Percentiles rank a stretch among this genome's conserved stretches.
Evolutionary conservation across 1,140 invertebrate genomes (phyloP).

Genomic region (Helicoverpa armigera): DNA sequence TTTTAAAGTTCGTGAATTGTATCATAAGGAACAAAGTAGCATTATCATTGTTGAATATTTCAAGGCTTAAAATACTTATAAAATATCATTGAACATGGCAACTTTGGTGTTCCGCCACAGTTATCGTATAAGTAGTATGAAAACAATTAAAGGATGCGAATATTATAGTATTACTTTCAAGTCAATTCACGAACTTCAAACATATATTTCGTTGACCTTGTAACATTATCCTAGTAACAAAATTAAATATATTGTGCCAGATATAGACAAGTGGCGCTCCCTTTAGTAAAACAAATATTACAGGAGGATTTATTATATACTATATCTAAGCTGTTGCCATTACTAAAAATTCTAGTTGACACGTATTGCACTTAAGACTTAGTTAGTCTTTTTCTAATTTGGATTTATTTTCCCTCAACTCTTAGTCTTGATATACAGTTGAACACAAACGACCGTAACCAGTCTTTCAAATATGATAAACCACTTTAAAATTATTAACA

Average conservation of each 20-base stretch:
- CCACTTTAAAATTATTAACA: background rate
- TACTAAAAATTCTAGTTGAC: conserved; percentile 18
- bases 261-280: conserved; percentile 29
- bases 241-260: conserved; percentile 36
- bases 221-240: conserved; percentile 35
- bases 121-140: background rate
- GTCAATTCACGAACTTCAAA: conserved; percentile 11
- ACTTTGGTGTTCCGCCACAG: background rate
- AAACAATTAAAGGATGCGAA: background rate
- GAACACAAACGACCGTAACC: background rate
- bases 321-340: conserved; percentile 31
- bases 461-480: no score
- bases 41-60: background rate
- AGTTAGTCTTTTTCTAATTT: background rate
- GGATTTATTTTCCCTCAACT: background rate
- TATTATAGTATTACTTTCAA: background rate
- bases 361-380: conserved; percentile 1
- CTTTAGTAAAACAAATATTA: conserved; percentile 43
- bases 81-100: conserved; percentile 17
- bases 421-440: background rate
- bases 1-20: conserved; percentile 26
- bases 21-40: background rate
- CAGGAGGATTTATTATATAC: conserved; percentile 40
- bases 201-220: conserved; percentile 35
- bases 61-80: conserved; percentile 14